Evolutionary conservation across 2,797 vertebrate genomes (phyloP), one percentile per base, ranked within the genome.

Genomic region (Pempheris klunzingeri): DNA sequence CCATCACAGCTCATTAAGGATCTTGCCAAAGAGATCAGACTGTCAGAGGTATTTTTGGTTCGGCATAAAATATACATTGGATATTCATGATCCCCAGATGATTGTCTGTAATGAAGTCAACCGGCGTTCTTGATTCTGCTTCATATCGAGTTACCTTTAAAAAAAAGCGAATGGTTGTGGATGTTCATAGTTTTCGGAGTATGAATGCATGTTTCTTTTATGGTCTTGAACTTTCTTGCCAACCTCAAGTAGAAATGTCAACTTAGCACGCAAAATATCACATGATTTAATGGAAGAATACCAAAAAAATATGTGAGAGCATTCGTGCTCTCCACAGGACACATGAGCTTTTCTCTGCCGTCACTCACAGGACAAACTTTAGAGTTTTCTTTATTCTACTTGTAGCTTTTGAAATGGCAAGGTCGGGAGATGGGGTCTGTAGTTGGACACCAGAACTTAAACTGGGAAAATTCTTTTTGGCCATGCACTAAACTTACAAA

Each of bases 1-100:
- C 97, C 98, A 86, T 96, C 97, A 9, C 98, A 99, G 87, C 97
- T 99, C 83, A 99, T 99, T 88, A 99, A 99, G 93, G 98, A 99
- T 91, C 97, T 99, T 87, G 98, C 98, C 95, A 98, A 96, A 96
- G 98, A 99, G 96, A 99, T 99, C 93, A 93, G 98, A 92, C 94
- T 98, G 92, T 97, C 97, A 74, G 98, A 99, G 96, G 98, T 99
- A 91, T 84, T 92, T 65, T 58, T 18, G 17, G 52, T 54, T 32
- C 8, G 30, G 3, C 13, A n/a, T 43, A 13, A 57, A 47, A 28
- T 18, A 15, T 20, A 32, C 52, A 13, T 49, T 54, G 17, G 20
- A 8, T 41, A 28, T 44, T 57, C 20, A 36, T n/a, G 20, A 24
- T 24, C 47, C 22, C 7, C 7, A 59, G 7, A 39, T 9, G n/a